Base-by-base conservation (phyloP, 2,888 invertebrate species). In the Zygogramma bicolorata region DNA sequence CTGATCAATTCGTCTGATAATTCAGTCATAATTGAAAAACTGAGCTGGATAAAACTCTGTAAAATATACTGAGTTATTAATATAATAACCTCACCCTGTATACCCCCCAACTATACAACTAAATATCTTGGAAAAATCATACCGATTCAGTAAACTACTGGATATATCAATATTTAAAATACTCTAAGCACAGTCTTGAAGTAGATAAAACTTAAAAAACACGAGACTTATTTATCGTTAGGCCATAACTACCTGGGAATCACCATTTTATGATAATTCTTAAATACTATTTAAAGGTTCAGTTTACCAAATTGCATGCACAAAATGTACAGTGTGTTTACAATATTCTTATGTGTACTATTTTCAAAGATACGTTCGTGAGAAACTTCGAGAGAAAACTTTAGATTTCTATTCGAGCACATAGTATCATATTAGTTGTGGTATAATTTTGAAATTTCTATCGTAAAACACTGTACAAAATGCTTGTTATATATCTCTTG, bases 211-310 rank as follows among this genome's bases (percentile, higher is more conserved):
- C 27, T 42, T 18, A 42, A 53, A 5, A 46, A 25, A 27, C 13
- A 53, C 53, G 27, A 53, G 53, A 53, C 53, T 53, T 53, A 53
- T 53, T 53, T 22, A 53, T n/a, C 27, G 53, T 53, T 53, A 53
- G 53, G 53, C 53, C 53, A 53, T 53, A 15, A 53, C 53, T 53
- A 53, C 53, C 27, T 25, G 53, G 5, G 53, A 53, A 53, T 53
- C 53, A 53, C 25, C 53, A 25, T 53, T 53, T 53, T 3, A 22
- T 53, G 53, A 53, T 53, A 13, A 53, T 53, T 53, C 53, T 53
- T 53, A 53, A 2, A 53, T 13, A 22, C 27, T 53, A 53, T 27
- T 53, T 53, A 53, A 53, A 53, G 53, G 27, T 53, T 27, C n/a
- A n/a, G n/a, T 22, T 53, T 53, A 53, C 53, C 53, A 53, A 53